Evolutionary conservation across 2,797 vertebrate genomes (phyloP).

Genomic region (Sciurus vulgaris): DNA sequence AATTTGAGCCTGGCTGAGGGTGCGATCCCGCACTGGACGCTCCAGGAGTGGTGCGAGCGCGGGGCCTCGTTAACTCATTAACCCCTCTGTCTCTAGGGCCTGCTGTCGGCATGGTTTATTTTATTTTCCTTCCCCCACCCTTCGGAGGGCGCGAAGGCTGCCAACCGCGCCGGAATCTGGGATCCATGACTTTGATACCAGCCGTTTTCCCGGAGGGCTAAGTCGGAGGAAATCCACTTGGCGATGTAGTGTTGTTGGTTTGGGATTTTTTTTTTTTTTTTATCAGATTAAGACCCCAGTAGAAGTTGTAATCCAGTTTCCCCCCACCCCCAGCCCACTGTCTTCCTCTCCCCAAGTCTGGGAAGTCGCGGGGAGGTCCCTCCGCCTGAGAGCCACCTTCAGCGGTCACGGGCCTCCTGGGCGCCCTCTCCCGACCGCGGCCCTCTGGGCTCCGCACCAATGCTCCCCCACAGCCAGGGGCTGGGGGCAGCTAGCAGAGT

Average conservation of each 20-base stretch:
- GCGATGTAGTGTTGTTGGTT: constrained; percentile 34
- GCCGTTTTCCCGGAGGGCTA: constrained; percentile 33
- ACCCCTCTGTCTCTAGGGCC: constrained; percentile 88
- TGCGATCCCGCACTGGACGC: constrained; percentile 79
- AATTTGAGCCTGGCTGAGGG: constrained; percentile 87
- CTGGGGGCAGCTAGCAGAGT: not conserved
- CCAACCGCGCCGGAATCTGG: constrained; percentile 3
- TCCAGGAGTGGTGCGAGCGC: constrained; percentile 89
- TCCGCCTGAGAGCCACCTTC: not conserved
- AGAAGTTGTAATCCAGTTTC: not conserved
- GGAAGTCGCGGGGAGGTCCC: not conserved
- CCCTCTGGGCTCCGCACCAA: not conserved
- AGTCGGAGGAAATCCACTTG: constrained; percentile 60
- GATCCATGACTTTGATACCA: constrained; percentile 43
- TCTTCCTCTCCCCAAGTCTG: not conserved
- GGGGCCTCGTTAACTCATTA: constrained; percentile 91
- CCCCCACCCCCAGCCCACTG: not conserved
- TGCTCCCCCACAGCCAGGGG: rapidly evolving
- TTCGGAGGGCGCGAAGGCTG: constrained; percentile 8
- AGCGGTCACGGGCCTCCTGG: constrained; percentile 63
- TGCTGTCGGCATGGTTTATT: constrained; percentile 57
- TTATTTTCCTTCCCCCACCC: constrained; percentile 46
- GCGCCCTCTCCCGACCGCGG: constrained; percentile 81
- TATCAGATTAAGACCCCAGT: constrained; percentile 38
- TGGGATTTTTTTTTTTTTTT: not conserved